These are phyloP conservation scores for Ericerus pela DNA, from an alignment of 1,140 invertebrate genomes.

Conservation along the genomic window DNA sequence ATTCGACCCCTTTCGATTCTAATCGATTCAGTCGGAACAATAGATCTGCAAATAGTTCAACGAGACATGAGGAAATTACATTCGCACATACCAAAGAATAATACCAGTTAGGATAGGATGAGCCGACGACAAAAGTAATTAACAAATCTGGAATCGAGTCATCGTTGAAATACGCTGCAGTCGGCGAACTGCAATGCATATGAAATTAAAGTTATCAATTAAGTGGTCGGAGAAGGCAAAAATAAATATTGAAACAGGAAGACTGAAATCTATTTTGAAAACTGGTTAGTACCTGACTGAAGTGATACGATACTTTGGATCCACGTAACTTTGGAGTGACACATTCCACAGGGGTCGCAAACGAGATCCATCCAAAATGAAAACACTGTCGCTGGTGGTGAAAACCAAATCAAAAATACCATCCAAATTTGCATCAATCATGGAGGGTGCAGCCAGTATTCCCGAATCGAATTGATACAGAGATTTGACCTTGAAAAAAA, in stretches of 20 bases:
- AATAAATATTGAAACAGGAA: too few relatives aligned
- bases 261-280: neutral
- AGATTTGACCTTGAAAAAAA: constrained; percentile 12
- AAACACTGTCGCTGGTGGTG: constrained; percentile 52
- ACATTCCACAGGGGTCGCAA: constrained; percentile 18
- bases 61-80: too few relatives aligned
- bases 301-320: neutral
- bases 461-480: constrained; percentile 30
- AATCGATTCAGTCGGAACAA: too few relatives aligned
- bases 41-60: too few relatives aligned
- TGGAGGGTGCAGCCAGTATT: constrained; percentile 48
- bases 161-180: constrained; percentile 65
- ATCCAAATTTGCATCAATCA: constrained; percentile 61
- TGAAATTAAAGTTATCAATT: neutral
- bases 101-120: constrained; percentile 35
- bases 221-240: too few relatives aligned
- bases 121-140: constrained; percentile 59
- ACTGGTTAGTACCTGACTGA: constrained; percentile 33
- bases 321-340: neutral
- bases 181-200: constrained; percentile 46
- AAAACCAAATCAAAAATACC: constrained; percentile 54
- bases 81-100: neutral
- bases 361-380: constrained; percentile 31
- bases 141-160: constrained; percentile 70
- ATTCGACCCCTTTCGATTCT: too few relatives aligned